Conservation (phyloP, 2,113 vertebrate species). For the Carassius carassius region DNA sequence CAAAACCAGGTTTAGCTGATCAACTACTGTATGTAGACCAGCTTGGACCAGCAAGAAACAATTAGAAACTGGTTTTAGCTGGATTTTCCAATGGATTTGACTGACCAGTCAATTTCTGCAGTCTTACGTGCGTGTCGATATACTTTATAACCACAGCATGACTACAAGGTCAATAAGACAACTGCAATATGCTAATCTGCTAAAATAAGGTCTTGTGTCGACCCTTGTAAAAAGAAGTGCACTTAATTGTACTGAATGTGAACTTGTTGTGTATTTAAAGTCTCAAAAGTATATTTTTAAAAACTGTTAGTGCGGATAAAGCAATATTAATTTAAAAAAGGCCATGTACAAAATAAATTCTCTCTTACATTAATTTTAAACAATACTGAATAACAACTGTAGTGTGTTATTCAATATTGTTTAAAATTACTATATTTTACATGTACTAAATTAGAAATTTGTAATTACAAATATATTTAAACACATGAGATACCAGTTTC, state of each 20-base stretch:
- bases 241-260: not conserved
- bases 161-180: not conserved
- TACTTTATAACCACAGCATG: not conserved
- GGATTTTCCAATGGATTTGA: not conserved
- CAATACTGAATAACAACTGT: too few species aligned
- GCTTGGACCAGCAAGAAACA: not conserved
- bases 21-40: too few species aligned
- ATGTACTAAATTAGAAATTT: not conserved
- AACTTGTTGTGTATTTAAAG: not conserved
- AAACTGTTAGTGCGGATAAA: not conserved
- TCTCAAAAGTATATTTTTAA: not conserved
- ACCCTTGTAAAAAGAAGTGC: not conserved
- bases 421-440: not conserved
- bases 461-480: not conserved
- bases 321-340: not conserved
- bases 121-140: not conserved
- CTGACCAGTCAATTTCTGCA: too few species aligned
- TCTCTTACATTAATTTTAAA: too few species aligned
- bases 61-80: not conserved
- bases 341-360: too few species aligned
- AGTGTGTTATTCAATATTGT: not conserved
- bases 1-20: too few species aligned
- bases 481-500: not conserved
- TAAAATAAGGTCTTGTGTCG: not conserved
- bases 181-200: constrained; percentile 28